Evolutionary conservation across 2,888 invertebrate species (phyloP), one percentile per base, ranked within the genome.

Genomic region (Latrodectus hesperus): DNA sequence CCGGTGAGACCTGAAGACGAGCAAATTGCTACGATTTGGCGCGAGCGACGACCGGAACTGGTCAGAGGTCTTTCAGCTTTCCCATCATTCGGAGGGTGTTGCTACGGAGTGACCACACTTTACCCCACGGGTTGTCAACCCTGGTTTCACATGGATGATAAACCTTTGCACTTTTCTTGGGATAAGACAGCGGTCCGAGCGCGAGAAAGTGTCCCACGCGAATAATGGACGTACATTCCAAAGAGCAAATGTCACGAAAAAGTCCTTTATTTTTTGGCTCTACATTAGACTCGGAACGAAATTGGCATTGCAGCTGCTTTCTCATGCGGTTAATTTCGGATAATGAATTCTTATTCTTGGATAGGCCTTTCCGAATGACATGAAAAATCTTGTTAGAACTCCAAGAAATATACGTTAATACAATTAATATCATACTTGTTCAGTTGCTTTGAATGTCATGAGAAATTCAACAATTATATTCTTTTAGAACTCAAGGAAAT

Each of bases 91-190:
- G 52, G 64, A 79, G 83, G 83, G 83, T 83, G 83, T 83, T 49
- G n/a, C 74, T 17, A 52, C 38, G 71, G 38, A 72, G 75, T 84
- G 84, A 84, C 84, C 84, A 78, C 53, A 65, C 72, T 26, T 6
- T 64, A 51, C 74, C 53, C 16, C 74, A 22, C 16, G 65, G 86
- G 81, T 85, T 85, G 80, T 80, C 85, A 85, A 85, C 85, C 85
- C 73, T 71, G 55, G 85, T 85, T 65, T 80, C 84, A 78, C 84
- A 65, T 71, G 71, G 70, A 53, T 82, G 82, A 68, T 51, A 75
- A 81, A 73, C 73, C 81, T 73, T 74, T 67, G 65, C 12, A 68
- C 67, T 12, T 22, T 26, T 17, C 26, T 60, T n/a, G 60, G 67
- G 26, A 68, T 11, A 6, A 22, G 67, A 68, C 17, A 26, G 17